These are phyloP conservation scores for Proctacanthus coquilletti DNA, from an alignment of 1,140 invertebrate genomes.

Conservation along the genomic window DNA sequence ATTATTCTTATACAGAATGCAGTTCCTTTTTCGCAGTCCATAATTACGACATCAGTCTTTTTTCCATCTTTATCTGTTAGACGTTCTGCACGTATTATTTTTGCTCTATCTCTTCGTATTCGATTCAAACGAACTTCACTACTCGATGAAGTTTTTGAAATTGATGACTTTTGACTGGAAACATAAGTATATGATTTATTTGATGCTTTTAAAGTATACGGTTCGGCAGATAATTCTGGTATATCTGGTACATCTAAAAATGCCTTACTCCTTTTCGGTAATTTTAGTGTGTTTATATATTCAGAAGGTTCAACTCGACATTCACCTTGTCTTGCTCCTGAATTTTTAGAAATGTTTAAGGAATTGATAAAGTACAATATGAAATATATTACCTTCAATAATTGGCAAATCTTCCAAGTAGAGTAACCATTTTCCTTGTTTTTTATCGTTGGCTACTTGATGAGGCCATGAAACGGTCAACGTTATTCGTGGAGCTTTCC, in stretches of 20 bases:
- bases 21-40: slow-evolving; percentile 64
- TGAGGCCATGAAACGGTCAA: slow-evolving; percentile 82
- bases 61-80: slow-evolving; percentile 54
- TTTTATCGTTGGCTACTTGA: slow-evolving; percentile 62
- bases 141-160: slow-evolving; percentile 4
- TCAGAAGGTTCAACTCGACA: slow-evolving; percentile 39
- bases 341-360: slow-evolving; percentile 5
- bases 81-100: slow-evolving; percentile 52
- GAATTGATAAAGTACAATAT: slow-evolving; percentile 7
- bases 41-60: slow-evolving; percentile 53
- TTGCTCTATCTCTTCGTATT: slow-evolving; percentile 49
- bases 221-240: slow-evolving; percentile 7
- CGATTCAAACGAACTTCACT: slow-evolving; percentile 11
- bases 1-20: slow-evolving; percentile 75
- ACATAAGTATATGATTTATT: slow-evolving; percentile 9
- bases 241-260: slow-evolving; percentile 16
- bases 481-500: slow-evolving; percentile 58
- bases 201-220: slow-evolving; percentile 14
- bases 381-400: slow-evolving; percentile 40
- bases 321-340: slow-evolving; percentile 39
- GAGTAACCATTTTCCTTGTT: slow-evolving; percentile 74
- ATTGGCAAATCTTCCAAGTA: slow-evolving; percentile 70
- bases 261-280: slow-evolving; percentile 39
- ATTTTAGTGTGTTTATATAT: slow-evolving; percentile 51
- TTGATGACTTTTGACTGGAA: not conserved